Conservation (phyloP, 2,888 invertebrate species). For the Tiliacea citrago region DNA sequence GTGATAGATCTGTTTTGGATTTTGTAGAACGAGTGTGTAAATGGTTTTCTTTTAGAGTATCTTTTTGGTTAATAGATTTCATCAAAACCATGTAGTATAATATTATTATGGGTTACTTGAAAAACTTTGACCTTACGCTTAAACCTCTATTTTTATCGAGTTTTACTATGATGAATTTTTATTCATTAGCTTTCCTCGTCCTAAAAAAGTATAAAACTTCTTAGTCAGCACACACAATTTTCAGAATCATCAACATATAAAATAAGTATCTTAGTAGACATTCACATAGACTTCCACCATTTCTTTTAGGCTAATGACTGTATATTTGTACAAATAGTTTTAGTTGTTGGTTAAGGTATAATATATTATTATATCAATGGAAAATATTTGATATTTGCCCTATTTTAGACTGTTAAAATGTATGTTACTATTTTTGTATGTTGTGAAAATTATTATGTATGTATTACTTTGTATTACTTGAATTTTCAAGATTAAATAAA, state of each 20-base stretch:
- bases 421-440: conserved; percentile 17
- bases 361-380: conserved; percentile 54
- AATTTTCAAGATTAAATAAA: background rate
- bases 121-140: conserved; percentile 3
- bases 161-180: background rate
- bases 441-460: conserved; percentile 11
- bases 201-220: background rate
- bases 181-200: background rate
- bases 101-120: background rate
- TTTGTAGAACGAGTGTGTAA: conserved; percentile 14
- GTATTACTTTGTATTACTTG: background rate
- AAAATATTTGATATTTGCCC: conserved; percentile 38
- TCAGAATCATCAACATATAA: conserved; percentile 30
- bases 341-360: conserved; percentile 53
- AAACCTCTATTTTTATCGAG: background rate
- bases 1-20: conserved; percentile 42
- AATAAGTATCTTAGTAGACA: conserved; percentile 26
- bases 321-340: conserved; percentile 65
- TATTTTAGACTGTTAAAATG: conserved; percentile 12
- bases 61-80: background rate
- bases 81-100: background rate
- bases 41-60: conserved; percentile 15
- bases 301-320: conserved; percentile 52
- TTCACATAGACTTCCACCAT: conserved; percentile 45
- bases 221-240: conserved; percentile 5